phyloP scores from a whole-genome alignment of 2,113 vertebrate genomes.

The Hippocampus barbouri region DNA sequence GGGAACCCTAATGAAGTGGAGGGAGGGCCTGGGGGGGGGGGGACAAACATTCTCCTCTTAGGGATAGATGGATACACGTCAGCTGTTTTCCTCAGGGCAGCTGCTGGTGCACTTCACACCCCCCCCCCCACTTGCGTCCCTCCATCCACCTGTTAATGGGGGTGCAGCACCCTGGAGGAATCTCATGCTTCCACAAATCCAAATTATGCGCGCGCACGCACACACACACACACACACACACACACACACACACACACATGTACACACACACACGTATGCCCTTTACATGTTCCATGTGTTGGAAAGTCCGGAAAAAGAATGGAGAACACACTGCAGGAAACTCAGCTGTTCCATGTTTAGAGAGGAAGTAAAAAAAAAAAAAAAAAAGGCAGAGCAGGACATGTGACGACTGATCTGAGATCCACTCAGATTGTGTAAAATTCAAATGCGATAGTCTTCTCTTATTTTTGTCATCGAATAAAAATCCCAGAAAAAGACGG shows the following conservation, averaged over 20 bases:
- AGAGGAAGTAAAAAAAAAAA: background rate
- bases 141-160: constrained; percentile 40
- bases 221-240: background rate
- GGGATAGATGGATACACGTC: constrained; percentile 39
- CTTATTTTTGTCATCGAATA: background rate
- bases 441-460: too few relatives aligned
- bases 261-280: background rate
- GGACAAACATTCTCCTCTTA: constrained; percentile 18
- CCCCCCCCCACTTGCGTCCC: background rate
- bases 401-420: too few relatives aligned
- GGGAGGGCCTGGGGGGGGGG: background rate
- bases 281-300: background rate
- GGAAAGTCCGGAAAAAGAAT: background rate
- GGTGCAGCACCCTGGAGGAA: constrained; percentile 14
- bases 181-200: constrained; percentile 20
- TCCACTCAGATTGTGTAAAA: too few relatives aligned
- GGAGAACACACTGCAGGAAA: background rate
- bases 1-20: background rate
- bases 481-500: too few relatives aligned
- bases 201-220: constrained; percentile 21
- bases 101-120: constrained; percentile 48
- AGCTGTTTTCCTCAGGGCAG: constrained; percentile 59
- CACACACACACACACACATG: background rate
- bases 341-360: background rate
- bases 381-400: too few relatives aligned